These are phyloP conservation scores for Lagodon rhomboides DNA, from an alignment of 2,797 vertebrate genomes.

Conservation along the genomic window DNA sequence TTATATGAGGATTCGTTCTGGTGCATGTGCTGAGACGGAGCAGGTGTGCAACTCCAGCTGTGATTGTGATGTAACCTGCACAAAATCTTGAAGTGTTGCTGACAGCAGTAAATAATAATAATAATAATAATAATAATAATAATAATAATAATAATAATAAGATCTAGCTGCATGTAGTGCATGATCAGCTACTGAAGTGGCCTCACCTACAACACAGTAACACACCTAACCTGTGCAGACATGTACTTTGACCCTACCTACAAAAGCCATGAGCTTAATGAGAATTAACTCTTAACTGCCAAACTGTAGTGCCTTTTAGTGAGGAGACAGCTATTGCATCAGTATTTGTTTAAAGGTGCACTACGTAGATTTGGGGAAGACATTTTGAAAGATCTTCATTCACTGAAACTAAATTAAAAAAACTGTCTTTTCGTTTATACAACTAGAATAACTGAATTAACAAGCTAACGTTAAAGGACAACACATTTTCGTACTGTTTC, in stretches of 20 bases:
- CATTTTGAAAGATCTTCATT: too few relatives aligned
- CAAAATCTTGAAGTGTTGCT: neutral
- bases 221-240: neutral
- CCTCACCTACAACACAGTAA: neutral
- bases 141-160: neutral
- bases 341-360: neutral
- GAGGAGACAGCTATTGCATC: neutral
- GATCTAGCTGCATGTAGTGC: neutral
- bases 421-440: too few relatives aligned
- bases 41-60: neutral
- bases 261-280: neutral
- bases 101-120: too few relatives aligned
- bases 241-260: slow-evolving; percentile 42
- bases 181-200: neutral
- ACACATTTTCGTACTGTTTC: too few relatives aligned
- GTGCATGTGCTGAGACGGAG: neutral
- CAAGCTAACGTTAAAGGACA: too few relatives aligned
- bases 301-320: neutral
- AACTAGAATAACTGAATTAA: too few relatives aligned
- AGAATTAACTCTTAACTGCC: neutral
- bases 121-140: too few relatives aligned
- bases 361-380: too few relatives aligned
- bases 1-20: too few relatives aligned
- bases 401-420: too few relatives aligned
- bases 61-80: neutral